phyloP scores from a whole-genome alignment of 2,797 vertebrate species.

The Steatocranus sp. region DNA sequence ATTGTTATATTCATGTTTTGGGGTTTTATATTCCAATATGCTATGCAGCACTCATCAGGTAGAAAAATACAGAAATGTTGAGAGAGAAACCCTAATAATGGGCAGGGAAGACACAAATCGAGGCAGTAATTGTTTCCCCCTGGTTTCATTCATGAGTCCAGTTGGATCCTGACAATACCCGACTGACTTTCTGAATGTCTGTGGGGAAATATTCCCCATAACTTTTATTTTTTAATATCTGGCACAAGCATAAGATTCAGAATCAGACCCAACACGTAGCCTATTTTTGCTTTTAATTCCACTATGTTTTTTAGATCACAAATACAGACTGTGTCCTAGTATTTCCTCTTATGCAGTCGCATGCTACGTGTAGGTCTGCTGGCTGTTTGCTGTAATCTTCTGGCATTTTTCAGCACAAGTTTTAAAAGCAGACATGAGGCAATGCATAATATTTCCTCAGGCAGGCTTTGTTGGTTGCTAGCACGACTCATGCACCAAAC shows the following conservation, averaged over 20 bases:
- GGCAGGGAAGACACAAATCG: background rate
- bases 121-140: background rate
- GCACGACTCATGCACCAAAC: background rate
- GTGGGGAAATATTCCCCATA: accelerated
- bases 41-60: background rate
- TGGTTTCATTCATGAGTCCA: background rate
- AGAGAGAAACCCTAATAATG: background rate
- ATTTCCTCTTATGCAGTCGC: background rate
- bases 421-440: background rate
- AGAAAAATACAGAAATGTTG: background rate
- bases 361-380: background rate
- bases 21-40: background rate
- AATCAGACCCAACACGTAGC: background rate
- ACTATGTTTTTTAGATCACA: background rate
- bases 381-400: background rate
- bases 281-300: background rate
- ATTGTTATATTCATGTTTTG: background rate
- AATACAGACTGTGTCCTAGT: background rate
- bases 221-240: background rate
- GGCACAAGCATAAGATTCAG: background rate
- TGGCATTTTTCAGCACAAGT: background rate
- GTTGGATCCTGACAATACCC: background rate
- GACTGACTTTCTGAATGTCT: background rate
- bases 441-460: background rate
- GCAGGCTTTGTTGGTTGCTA: background rate